Conservation (phyloP, 2,797 vertebrate species). For the Staurois parvus region DNA sequence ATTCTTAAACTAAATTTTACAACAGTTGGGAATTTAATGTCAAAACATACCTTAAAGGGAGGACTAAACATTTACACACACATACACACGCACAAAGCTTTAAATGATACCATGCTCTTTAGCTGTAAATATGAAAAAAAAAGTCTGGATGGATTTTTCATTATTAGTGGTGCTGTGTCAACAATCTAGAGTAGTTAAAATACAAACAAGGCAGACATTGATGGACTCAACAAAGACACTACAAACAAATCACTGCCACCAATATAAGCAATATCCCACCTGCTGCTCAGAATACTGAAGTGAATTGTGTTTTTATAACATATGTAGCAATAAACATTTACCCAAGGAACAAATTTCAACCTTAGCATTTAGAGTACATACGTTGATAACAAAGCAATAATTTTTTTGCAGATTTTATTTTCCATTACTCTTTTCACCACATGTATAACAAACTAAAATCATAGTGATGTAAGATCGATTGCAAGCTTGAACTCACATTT, state of each 20-base stretch:
- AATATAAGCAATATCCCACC: conserved; percentile 59
- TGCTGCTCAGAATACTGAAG: conserved; percentile 63
- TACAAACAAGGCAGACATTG: conserved; percentile 60
- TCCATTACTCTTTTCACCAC: background rate
- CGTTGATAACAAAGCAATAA: conserved; percentile 21
- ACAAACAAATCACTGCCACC: conserved; percentile 20
- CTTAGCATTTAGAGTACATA: conserved; percentile 61
- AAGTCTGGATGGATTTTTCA: background rate
- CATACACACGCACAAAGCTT: background rate
- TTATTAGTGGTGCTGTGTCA: conserved; percentile 1
- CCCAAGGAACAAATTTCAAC: conserved; percentile 64
- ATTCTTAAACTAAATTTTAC: too few relatives aligned
- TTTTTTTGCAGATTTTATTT: conserved; percentile 14
- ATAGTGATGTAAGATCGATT: conserved; percentile 24
- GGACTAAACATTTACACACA: background rate
- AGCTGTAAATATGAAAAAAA: conserved; percentile 6
- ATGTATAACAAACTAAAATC: background rate
- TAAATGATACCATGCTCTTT: background rate
- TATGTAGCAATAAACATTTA: conserved; percentile 65
- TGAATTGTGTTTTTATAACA: conserved; percentile 56
- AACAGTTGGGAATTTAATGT: background rate
- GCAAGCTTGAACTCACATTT: background rate
- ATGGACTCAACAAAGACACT: conserved; percentile 46
- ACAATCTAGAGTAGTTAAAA: conserved; percentile 19
- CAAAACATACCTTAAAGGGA: background rate